Conservation (phyloP, 2,888 invertebrate genomes). For the Oscheius sp. region DNA sequence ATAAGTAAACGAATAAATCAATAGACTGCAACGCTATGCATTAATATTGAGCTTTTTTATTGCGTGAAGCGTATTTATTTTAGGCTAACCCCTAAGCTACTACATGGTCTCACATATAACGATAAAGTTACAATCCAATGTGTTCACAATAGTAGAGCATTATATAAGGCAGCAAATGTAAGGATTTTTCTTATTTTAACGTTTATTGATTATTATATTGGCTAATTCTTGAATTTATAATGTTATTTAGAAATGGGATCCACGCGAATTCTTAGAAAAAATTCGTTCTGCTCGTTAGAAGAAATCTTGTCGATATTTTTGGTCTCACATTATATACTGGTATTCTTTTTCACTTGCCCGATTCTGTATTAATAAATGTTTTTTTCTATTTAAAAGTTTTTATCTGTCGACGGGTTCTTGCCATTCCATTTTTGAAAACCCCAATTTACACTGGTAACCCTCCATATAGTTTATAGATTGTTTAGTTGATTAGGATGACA, state of each 20-base stretch:
- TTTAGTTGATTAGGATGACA: not conserved
- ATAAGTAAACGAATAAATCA: not conserved
- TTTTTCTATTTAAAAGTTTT: not conserved
- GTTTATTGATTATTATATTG: not conserved
- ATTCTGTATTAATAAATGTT: not conserved
- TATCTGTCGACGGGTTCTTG: not conserved
- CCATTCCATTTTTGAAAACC: not conserved
- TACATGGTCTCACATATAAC: slow-evolving; percentile 61
- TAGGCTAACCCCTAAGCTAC: slow-evolving; percentile 60
- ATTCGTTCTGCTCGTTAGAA: not conserved
- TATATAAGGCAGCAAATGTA: not conserved
- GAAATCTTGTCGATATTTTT: not conserved
- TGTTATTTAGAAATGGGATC: slow-evolving; percentile 5
- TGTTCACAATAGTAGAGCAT: slow-evolving; percentile 39
- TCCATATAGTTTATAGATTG: too few relatives aligned
- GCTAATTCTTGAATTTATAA: not conserved
- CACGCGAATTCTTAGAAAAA: not conserved
- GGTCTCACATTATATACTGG: not conserved
- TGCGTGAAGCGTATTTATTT: not conserved
- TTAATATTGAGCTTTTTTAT: too few relatives aligned
- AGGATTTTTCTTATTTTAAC: not conserved
- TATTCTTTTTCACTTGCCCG: not conserved
- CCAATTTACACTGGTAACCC: not conserved
- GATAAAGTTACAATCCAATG: slow-evolving; percentile 57
- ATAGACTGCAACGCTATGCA: too few relatives aligned